A percentile compares a stretch with the other conserved stretches of the same genome.
Evolutionary conservation across 2,113 vertebrate species (phyloP).

Genomic region (Anolis sagrei): DNA sequence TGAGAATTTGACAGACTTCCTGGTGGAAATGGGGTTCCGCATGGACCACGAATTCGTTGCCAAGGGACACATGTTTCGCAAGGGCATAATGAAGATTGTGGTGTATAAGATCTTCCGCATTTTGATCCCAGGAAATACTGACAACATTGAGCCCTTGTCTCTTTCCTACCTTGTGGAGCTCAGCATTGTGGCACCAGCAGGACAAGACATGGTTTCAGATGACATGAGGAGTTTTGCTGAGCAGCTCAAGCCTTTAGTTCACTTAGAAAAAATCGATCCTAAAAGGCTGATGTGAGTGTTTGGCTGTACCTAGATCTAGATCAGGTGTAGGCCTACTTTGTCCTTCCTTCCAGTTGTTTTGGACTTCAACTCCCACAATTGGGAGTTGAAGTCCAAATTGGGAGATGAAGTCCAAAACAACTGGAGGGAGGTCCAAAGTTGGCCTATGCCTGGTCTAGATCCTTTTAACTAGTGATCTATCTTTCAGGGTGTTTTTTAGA

Average conservation of each 20-base stretch:
- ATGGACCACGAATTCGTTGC: constrained; percentile 98
- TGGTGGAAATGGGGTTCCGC: constrained; percentile 97
- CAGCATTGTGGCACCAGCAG: constrained; percentile 79
- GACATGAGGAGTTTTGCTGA: constrained; percentile 97
- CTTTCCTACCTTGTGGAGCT: constrained; percentile 89
- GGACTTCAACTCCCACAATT: too few species aligned
- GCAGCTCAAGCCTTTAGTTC: constrained; percentile 94
- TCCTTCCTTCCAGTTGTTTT: too few species aligned
- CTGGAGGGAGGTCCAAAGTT: too few species aligned
- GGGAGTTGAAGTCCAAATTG: too few species aligned
- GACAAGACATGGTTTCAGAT: constrained; percentile 85
- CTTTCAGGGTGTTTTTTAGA: too few species aligned
- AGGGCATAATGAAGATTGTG: constrained; percentile 93
- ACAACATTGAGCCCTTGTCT: constrained; percentile 92
- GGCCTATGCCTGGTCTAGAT: too few species aligned
- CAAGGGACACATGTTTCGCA: constrained; percentile 93
- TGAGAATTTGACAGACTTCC: constrained; percentile 92
- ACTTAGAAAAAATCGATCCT: constrained; percentile 96
- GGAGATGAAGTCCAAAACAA: too few species aligned
- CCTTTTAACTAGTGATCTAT: too few species aligned
- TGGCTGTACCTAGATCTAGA: rapidly evolving
- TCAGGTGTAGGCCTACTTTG: neutral
- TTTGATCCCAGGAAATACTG: constrained; percentile 90
- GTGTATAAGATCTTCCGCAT: constrained; percentile 95
- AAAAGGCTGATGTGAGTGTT: constrained; percentile 85